Evolutionary conservation across 2,797 vertebrate genomes (phyloP).

Genomic region (Neostethus bicornis): DNA sequence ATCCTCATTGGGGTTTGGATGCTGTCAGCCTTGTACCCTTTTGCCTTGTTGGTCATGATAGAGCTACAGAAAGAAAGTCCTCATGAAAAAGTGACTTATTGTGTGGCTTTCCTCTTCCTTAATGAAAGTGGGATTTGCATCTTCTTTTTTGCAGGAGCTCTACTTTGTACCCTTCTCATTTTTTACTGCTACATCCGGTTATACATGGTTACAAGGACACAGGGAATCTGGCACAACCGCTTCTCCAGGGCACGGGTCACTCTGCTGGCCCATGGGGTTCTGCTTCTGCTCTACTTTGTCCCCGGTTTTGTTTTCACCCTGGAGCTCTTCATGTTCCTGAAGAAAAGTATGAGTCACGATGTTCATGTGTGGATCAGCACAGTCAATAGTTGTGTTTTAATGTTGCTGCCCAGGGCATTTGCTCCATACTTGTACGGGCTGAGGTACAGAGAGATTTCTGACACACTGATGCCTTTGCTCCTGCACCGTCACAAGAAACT

Average conservation of each 20-base stretch:
- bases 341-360: slow-evolving; percentile 36
- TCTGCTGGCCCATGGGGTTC: slow-evolving; percentile 76
- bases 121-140: slow-evolving; percentile 53
- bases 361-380: slow-evolving; percentile 77
- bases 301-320: slow-evolving; percentile 78
- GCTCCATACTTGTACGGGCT: slow-evolving; percentile 83
- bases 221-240: slow-evolving; percentile 81
- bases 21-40: slow-evolving; percentile 74
- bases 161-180: slow-evolving; percentile 76
- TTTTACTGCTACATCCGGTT: slow-evolving; percentile 83
- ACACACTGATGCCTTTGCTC: slow-evolving; percentile 64
- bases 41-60: slow-evolving; percentile 70
- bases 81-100: slow-evolving; percentile 43
- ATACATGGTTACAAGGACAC: slow-evolving; percentile 80
- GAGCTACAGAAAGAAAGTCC: slow-evolving; percentile 21
- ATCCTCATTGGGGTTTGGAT: slow-evolving; percentile 76
- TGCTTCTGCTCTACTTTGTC: slow-evolving; percentile 81
- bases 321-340: slow-evolving; percentile 70
- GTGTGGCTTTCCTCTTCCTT: slow-evolving; percentile 74
- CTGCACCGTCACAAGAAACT: slow-evolving; percentile 53
- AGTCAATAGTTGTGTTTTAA: slow-evolving; percentile 77
- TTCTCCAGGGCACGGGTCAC: slow-evolving; percentile 83
- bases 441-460: slow-evolving; percentile 79
- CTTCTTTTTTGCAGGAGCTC: slow-evolving; percentile 68
- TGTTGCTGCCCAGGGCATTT: slow-evolving; percentile 79